Conservation (phyloP, 2,113 vertebrate genomes). For the Suricata suricatta region DNA sequence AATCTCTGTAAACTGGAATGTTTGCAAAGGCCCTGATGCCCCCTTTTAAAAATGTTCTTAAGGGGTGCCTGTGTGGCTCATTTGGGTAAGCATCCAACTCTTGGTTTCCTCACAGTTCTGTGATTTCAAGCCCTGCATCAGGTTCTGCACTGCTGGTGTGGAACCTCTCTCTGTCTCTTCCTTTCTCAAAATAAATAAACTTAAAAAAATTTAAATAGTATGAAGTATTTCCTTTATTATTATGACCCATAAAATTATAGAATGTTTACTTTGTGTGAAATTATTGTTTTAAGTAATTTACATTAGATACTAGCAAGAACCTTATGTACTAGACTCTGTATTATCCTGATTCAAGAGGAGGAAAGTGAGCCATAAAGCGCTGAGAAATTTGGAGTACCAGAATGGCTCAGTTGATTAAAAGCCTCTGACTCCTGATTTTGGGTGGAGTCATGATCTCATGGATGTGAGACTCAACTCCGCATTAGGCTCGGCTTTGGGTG, state of each 20-base stretch:
- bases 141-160: too few relatives aligned
- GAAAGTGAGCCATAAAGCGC: not conserved
- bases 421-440: too few relatives aligned
- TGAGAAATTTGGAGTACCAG: not conserved
- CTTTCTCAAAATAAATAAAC: too few relatives aligned
- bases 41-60: not conserved
- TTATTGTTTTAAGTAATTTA: not conserved
- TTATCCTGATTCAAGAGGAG: not conserved
- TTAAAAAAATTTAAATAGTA: not conserved
- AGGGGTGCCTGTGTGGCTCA: too few relatives aligned
- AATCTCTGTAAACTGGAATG: not conserved
- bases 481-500: too few relatives aligned
- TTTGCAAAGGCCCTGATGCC: not conserved
- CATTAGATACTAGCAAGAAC: not conserved
- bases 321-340: not conserved
- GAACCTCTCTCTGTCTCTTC: too few relatives aligned
- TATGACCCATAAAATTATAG: not conserved
- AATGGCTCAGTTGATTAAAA: too few relatives aligned
- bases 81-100: too few relatives aligned
- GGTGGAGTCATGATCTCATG: too few relatives aligned
- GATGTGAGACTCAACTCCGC: too few relatives aligned
- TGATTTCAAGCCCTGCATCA: too few relatives aligned
- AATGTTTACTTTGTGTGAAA: not conserved
- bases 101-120: too few relatives aligned
- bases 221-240: not conserved